Conservation (phyloP, 2,113 vertebrate species). For the Cinclus mexicanus region DNA sequence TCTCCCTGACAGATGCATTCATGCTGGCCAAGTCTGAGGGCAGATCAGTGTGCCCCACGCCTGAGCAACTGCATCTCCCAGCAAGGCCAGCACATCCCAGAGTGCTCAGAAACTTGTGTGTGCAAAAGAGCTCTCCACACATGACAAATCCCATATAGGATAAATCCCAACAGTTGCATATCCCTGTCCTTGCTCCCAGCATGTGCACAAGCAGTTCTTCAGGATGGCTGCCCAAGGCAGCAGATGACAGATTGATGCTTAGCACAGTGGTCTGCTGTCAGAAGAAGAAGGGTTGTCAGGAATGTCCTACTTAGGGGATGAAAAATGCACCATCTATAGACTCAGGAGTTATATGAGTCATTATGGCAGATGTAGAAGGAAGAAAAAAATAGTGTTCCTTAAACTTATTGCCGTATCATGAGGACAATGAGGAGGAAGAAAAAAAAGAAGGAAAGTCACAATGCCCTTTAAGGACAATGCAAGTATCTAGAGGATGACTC, state of each 20-base stretch:
- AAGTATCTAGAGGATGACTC: background rate
- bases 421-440: background rate
- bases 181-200: background rate
- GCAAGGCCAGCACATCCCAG: background rate
- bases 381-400: background rate
- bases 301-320: background rate
- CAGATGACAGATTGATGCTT: background rate
- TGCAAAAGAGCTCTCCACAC: rapidly evolving
- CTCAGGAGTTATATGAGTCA: background rate
- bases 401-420: background rate
- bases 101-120: rapidly evolving
- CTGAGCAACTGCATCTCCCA: background rate
- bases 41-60: background rate
- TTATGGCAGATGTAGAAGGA: background rate
- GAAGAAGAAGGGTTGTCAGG: background rate
- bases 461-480: background rate
- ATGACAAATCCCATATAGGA: rapidly evolving
- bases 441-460: background rate
- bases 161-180: background rate
- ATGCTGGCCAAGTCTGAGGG: background rate
- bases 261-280: background rate
- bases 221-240: background rate
- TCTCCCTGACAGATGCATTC: background rate
- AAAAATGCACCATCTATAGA: background rate
- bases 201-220: background rate